phyloP scores from a whole-genome alignment of 2,888 invertebrate genomes.

The Microchrysa polita region DNA sequence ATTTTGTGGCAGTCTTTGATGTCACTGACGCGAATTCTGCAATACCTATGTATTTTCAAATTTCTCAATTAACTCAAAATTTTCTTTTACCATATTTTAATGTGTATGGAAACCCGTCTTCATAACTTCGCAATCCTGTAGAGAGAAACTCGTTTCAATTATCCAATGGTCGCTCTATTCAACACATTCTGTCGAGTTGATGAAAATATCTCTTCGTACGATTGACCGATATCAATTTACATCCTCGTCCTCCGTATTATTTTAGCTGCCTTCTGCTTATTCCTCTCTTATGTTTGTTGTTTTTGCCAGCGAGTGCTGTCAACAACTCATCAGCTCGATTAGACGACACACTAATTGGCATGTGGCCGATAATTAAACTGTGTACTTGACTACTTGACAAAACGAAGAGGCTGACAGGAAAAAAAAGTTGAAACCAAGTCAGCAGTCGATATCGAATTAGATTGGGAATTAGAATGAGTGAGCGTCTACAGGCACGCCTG shows the following conservation, averaged over 20 bases:
- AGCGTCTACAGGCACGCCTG: slow-evolving; percentile 14
- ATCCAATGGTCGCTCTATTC: too few relatives aligned
- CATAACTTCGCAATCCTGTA: too few relatives aligned
- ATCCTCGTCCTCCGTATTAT: slow-evolving; percentile 29
- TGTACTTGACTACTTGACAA: slow-evolving; percentile 33
- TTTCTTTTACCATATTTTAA: too few relatives aligned
- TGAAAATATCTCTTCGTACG: neutral
- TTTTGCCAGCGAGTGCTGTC: neutral
- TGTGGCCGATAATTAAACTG: slow-evolving; percentile 37
- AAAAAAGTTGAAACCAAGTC: neutral
- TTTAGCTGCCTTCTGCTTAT: slow-evolving; percentile 32
- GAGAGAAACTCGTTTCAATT: too few relatives aligned
- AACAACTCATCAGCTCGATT: neutral
- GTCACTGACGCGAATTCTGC: too few relatives aligned
- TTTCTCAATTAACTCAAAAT: too few relatives aligned
- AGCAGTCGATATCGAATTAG: slow-evolving; percentile 20
- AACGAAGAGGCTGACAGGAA: slow-evolving; percentile 1
- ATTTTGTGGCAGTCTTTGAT: too few relatives aligned
- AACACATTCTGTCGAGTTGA: neutral
- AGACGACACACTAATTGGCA: slow-evolving; percentile 36
- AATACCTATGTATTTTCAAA: too few relatives aligned
- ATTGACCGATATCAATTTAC: neutral
- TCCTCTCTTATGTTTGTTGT: slow-evolving; percentile 26
- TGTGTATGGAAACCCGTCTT: too few relatives aligned
- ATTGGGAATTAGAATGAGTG: slow-evolving; percentile 22